Percentiles rank a stretch among this genome's conserved stretches.
phyloP scores from a whole-genome alignment of 2,888 invertebrate species.

The Unio pictorum region DNA sequence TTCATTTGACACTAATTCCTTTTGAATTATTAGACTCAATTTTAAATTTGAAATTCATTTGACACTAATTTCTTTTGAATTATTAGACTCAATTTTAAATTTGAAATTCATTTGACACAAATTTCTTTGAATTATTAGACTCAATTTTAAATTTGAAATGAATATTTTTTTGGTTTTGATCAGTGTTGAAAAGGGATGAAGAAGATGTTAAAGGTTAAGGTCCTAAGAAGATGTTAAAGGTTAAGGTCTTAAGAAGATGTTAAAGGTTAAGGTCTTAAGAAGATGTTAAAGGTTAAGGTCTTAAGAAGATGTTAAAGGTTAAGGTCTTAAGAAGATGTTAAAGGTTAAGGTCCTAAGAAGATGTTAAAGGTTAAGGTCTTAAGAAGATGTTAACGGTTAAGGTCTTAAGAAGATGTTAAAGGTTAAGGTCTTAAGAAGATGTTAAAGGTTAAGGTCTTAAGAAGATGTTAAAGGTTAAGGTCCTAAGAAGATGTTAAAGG shows the following conservation, averaged over 20 bases:
- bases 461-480: neutral
- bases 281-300: neutral
- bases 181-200: no score
- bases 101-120: no score
- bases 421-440: neutral
- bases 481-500: neutral
- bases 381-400: neutral
- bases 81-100: no score
- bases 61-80: no score
- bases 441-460: no score
- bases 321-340: neutral
- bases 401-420: neutral
- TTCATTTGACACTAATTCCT: no score
- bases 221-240: neutral
- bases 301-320: neutral
- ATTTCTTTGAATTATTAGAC: no score
- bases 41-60: no score
- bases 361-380: neutral
- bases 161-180: no score
- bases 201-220: neutral
- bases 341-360: neutral
- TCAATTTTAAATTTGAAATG: no score
- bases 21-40: no score
- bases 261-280: neutral
- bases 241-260: neutral